phyloP scores from a whole-genome alignment of 1,140 invertebrate genomes.

The Papilio helenus region DNA sequence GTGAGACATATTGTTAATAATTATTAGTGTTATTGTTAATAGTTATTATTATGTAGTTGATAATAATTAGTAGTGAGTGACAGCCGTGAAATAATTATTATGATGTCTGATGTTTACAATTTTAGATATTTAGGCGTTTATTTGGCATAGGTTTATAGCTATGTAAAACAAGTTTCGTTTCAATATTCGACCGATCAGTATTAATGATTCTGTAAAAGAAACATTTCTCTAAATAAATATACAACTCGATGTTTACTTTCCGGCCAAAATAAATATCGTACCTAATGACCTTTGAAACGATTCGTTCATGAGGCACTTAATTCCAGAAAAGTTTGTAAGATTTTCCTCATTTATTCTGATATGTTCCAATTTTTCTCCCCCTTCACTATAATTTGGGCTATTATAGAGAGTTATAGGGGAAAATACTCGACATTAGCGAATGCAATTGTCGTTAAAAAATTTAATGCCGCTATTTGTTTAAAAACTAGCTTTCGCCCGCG shows the following conservation, averaged over 20 bases:
- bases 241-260: slow-evolving; percentile 25
- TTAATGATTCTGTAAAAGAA: neutral
- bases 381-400: neutral
- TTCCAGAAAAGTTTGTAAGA: slow-evolving; percentile 30
- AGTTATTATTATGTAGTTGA: too few species aligned
- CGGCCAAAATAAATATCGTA: slow-evolving; percentile 30
- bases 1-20: too few species aligned
- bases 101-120: too few species aligned
- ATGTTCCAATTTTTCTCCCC: slow-evolving; percentile 7
- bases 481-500: too few species aligned
- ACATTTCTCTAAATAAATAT: neutral
- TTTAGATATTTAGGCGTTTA: too few species aligned
- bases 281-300: slow-evolving; percentile 25
- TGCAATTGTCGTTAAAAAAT: neutral
- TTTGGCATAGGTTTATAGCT: too few species aligned
- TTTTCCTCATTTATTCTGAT: slow-evolving; percentile 18
- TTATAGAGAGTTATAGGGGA: neutral
- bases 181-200: too few species aligned
- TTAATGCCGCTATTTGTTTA: too few species aligned
- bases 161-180: too few species aligned
- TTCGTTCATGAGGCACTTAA: slow-evolving; percentile 21
- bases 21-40: too few species aligned
- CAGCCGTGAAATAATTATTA: too few species aligned
- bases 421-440: neutral
- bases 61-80: too few species aligned